Evolutionary conservation across 2,888 invertebrate species (phyloP).

Genomic region (Parnassius apollo): DNA sequence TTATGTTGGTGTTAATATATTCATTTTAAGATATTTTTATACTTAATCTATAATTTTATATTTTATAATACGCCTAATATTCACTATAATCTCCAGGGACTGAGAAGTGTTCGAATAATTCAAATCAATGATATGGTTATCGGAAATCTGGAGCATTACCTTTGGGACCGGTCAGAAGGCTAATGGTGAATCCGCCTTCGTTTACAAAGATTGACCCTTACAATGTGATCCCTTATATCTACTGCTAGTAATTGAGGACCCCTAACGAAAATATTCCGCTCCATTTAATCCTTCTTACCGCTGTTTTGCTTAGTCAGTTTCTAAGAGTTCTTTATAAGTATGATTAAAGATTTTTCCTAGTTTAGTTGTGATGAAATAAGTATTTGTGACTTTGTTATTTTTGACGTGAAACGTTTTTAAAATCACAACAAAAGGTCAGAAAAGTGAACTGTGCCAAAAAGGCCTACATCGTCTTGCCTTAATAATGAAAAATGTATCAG

Average conservation of each 20-base stretch:
- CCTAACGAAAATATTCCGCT: slow-evolving; percentile 26
- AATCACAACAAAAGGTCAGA: no score
- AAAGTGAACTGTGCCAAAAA: no score
- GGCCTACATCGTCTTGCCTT: no score
- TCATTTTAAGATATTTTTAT: no score
- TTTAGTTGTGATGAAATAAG: no score
- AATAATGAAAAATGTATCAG: no score
- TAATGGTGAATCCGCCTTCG: slow-evolving; percentile 62
- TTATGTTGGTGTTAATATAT: no score
- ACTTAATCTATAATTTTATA: no score
- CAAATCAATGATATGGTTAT: slow-evolving; percentile 52
- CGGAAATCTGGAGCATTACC: slow-evolving; percentile 57
- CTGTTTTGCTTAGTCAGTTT: slow-evolving; percentile 3
- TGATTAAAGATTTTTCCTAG: no score
- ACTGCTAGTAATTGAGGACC: slow-evolving; percentile 32
- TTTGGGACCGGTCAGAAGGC: slow-evolving; percentile 64
- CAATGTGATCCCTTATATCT: slow-evolving; percentile 53
- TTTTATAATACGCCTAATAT: background rate
- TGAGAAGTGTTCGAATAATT: slow-evolving; percentile 30
- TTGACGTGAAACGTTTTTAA: no score
- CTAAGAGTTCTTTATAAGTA: no score
- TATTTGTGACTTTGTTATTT: no score
- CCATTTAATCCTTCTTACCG: slow-evolving; percentile 22
- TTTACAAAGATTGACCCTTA: slow-evolving; percentile 57
- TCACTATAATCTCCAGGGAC: background rate